A percentile compares a stretch with the other conserved stretches of the same genome.
These are phyloP conservation scores for Galerucella calmariensis DNA, from an alignment of 2,888 invertebrate species.

Conservation along the genomic window DNA sequence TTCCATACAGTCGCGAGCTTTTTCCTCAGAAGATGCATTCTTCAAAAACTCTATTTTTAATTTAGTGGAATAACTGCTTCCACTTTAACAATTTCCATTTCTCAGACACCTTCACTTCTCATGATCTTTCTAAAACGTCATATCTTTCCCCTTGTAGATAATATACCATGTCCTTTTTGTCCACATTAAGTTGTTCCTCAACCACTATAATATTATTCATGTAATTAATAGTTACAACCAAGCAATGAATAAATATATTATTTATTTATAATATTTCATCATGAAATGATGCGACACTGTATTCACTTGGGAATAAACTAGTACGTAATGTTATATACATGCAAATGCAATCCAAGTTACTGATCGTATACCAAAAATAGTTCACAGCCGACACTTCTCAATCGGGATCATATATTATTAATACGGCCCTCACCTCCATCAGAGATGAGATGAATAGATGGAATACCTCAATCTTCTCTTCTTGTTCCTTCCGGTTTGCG, in stretches of 20 bases:
- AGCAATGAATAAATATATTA: neutral
- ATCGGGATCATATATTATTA: conserved; percentile 57
- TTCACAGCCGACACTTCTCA: conserved; percentile 53
- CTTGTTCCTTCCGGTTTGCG: conserved; percentile 22
- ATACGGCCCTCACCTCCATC: conserved; percentile 41
- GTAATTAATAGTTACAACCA: too few species aligned
- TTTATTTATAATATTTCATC: neutral
- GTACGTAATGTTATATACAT: conserved; percentile 59
- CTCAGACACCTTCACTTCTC: too few species aligned
- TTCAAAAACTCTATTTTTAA: too few species aligned
- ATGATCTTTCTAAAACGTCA: too few species aligned
- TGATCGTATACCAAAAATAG: conserved; percentile 56
- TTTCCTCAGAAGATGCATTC: too few species aligned
- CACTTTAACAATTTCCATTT: too few species aligned
- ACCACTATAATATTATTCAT: too few species aligned
- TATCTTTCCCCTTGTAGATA: too few species aligned
- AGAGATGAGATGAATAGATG: conserved; percentile 8
- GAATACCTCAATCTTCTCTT: conserved; percentile 16
- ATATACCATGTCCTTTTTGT: too few species aligned
- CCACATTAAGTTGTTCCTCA: too few species aligned
- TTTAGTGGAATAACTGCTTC: too few species aligned
- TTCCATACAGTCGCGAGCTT: too few species aligned
- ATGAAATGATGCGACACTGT: conserved; percentile 8
- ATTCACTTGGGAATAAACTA: conserved; percentile 44
- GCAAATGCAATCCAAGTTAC: conserved; percentile 62